phyloP scores from a whole-genome alignment of 1,140 invertebrate species.

The Zaprionus africanus region DNA sequence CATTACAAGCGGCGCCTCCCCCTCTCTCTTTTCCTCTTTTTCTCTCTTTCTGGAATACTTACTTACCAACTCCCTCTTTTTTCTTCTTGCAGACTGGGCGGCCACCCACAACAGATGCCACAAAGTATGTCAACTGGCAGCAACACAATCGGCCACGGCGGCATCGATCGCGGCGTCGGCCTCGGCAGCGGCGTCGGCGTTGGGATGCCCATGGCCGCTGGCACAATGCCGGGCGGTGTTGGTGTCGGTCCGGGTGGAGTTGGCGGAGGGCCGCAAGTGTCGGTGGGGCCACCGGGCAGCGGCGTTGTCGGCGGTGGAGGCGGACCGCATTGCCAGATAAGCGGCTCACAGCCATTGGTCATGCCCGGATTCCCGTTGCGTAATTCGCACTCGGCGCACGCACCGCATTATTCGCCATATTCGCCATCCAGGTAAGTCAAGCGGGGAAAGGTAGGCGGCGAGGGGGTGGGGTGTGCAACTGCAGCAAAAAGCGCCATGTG shows the following conservation, averaged over 20 bases:
- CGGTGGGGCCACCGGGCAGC: conserved; percentile 66
- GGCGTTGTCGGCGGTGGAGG: conserved; percentile 45
- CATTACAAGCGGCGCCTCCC: conserved; percentile 58
- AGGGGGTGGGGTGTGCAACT: background rate
- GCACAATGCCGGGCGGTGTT: conserved; percentile 70
- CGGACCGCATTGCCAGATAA: conserved; percentile 85
- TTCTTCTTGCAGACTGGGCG: conserved; percentile 70
- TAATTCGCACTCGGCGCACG: conserved; percentile 88
- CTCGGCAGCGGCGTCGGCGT: conserved; percentile 64
- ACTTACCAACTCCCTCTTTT: conserved; percentile 9
- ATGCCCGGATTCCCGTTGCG: conserved; percentile 92
- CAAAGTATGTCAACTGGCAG: conserved; percentile 85
- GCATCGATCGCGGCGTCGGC: conserved; percentile 70
- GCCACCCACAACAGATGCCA: conserved; percentile 83
- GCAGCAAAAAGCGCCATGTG: background rate
- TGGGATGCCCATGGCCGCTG: conserved; percentile 72
- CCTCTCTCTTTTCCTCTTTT: too few relatives aligned
- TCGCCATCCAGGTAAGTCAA: conserved; percentile 90
- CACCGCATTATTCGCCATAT: conserved; percentile 92
- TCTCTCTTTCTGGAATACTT: background rate
- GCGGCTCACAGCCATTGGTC: conserved; percentile 88
- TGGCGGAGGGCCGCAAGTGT: conserved; percentile 56
- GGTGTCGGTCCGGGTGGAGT: conserved; percentile 47
- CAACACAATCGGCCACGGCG: conserved; percentile 82
- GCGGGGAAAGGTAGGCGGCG: background rate